These are phyloP conservation scores for Jordanella pulchra DNA, from an alignment of 2,797 vertebrate species.

Conservation along the genomic window DNA sequence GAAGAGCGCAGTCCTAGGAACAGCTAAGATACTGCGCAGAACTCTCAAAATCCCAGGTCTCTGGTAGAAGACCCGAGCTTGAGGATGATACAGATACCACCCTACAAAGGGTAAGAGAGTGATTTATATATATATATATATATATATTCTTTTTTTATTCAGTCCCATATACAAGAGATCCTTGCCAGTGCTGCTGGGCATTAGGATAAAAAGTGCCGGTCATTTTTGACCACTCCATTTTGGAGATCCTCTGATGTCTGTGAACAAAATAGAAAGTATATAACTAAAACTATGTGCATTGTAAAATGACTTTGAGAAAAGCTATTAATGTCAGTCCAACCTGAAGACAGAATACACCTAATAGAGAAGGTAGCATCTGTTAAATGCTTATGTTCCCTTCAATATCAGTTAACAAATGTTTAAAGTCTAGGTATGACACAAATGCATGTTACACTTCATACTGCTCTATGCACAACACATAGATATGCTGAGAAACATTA, in stretches of 20 bases:
- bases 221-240: too few relatives aligned
- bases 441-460: constrained; percentile 5
- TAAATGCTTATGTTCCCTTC: neutral
- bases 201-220: neutral
- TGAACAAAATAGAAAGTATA: too few relatives aligned
- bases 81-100: too few relatives aligned
- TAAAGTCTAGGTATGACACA: neutral
- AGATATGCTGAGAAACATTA: constrained; percentile 28
- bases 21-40: too few relatives aligned
- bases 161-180: neutral
- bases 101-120: too few relatives aligned
- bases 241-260: too few relatives aligned
- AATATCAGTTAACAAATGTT: neutral
- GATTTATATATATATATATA: too few relatives aligned
- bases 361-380: neutral
- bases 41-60: too few relatives aligned
- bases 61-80: too few relatives aligned
- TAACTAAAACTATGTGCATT: neutral
- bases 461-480: constrained; percentile 14
- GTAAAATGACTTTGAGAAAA: neutral
- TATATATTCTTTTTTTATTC: too few relatives aligned
- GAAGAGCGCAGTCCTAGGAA: too few relatives aligned
- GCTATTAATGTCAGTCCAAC: neutral
- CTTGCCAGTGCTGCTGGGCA: neutral
- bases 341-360: neutral